phyloP scores from a whole-genome alignment of 2,113 vertebrate genomes.

The Dendrocopos noguchii region DNA sequence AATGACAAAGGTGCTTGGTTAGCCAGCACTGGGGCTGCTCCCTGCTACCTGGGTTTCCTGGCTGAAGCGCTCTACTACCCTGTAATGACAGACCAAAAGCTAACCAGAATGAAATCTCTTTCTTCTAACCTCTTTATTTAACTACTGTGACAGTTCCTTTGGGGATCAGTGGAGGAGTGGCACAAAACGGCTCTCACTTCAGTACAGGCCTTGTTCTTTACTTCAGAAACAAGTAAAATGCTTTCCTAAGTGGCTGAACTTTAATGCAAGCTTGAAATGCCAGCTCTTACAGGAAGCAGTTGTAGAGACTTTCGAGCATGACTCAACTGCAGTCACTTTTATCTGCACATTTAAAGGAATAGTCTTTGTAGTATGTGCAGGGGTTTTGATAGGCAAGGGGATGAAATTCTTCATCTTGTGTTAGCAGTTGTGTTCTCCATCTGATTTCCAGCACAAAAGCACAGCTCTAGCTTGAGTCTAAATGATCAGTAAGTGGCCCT shows the following conservation, averaged over 20 bases:
- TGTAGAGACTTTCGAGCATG: background rate
- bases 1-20: background rate
- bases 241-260: background rate
- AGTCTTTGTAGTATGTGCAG: background rate
- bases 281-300: background rate
- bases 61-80: background rate
- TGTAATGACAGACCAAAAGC: background rate
- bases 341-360: background rate
- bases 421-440: background rate
- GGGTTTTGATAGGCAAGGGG: background rate
- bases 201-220: background rate
- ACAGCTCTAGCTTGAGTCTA: background rate
- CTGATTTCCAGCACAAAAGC: background rate
- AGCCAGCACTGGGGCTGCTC: background rate
- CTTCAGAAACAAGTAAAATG: background rate
- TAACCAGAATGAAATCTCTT: background rate
- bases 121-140: background rate
- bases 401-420: background rate
- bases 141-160: background rate
- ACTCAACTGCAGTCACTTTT: background rate
- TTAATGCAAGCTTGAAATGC: background rate
- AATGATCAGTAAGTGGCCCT: background rate
- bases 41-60: background rate
- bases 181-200: background rate
- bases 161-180: background rate